These are phyloP conservation scores for Phalangium opilio DNA, from an alignment of 2,888 invertebrate genomes.

Conservation along the genomic window DNA sequence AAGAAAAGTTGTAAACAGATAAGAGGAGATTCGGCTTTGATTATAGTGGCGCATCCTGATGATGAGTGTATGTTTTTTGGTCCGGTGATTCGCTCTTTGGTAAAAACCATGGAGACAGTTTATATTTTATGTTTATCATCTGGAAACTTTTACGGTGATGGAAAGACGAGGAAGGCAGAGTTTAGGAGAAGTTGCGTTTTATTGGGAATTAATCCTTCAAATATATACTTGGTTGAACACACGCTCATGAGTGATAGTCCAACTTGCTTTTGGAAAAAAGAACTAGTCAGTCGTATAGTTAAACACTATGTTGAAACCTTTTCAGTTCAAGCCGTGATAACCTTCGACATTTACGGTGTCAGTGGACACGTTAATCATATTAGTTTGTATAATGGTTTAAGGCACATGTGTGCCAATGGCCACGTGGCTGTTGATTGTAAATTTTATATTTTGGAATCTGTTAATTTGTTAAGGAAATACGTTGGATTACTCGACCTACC, in stretches of 20 bases:
- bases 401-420: conserved; percentile 15
- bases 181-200: conserved; percentile 60
- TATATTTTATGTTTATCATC: conserved; percentile 70
- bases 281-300: conserved; percentile 10
- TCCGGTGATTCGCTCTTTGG: conserved; percentile 47
- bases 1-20: too few species aligned
- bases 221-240: too few species aligned
- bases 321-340: conserved; percentile 42
- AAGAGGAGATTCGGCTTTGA: conserved; percentile 41
- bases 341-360: conserved; percentile 87
- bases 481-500: conserved; percentile 9
- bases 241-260: conserved; percentile 14
- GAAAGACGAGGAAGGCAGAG: conserved; percentile 47
- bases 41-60: conserved; percentile 91
- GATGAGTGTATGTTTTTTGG: conserved; percentile 99
- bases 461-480: conserved; percentile 25
- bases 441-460: conserved; percentile 24
- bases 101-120: conserved; percentile 35
- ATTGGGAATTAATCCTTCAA: conserved; percentile 46
- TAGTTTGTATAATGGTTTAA: conserved; percentile 30
- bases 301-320: conserved; percentile 11
- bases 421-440: too few species aligned
- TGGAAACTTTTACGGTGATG: conserved; percentile 37
- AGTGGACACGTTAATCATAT: conserved; percentile 86
- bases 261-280: conserved; percentile 12